Base-by-base conservation (phyloP, 2,797 vertebrate species). In the Darevskia mixta region DNA sequence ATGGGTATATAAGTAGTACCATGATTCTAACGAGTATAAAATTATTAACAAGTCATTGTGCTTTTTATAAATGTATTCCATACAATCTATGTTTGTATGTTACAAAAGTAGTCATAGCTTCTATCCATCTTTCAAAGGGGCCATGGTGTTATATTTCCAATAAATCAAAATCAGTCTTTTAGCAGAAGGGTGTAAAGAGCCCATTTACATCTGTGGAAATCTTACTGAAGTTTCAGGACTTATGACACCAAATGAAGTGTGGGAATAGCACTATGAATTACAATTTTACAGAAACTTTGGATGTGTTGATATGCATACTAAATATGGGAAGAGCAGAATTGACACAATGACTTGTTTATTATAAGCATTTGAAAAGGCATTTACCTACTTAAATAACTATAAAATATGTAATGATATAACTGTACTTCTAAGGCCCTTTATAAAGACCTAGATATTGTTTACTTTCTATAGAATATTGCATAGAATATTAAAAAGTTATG, bases 291-390 rank as follows among this genome's bases (percentile, higher is more conserved):
- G 91, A 89, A 85, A 89, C 93, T 80, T 91, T 66, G 92, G 95
- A 91, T 93, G 88, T 81, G 66, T 89, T 93, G 86, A 93, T 90
- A 96, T 90, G 89, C 91, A 95, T 93, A 93, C 93, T 90, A 96
- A 96, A 73, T 93, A 73, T 8, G 25, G 69, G 69, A 66, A 76
- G 89, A 95, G 27, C 49, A 89, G 55, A 93, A 83, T 92, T 95
- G 38, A 92, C 75, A 86, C 18, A 32, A 88, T 66, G 58, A 72
- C 86, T 20, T 83, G 73, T 66, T 92, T 95, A 92, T 23, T 81
- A 89, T 11, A 88, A 2, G 38, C 86, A 91, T 85, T 20, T 84
- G 77, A 89, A 93, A 92, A 86, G 29, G 85, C 85, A 87, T 0
- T 90, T 83, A 6, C 8, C 13, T 80, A 83, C 32, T 90, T 79